phyloP scores from a whole-genome alignment of 2,888 invertebrate species.

The Cryptus armator region DNA sequence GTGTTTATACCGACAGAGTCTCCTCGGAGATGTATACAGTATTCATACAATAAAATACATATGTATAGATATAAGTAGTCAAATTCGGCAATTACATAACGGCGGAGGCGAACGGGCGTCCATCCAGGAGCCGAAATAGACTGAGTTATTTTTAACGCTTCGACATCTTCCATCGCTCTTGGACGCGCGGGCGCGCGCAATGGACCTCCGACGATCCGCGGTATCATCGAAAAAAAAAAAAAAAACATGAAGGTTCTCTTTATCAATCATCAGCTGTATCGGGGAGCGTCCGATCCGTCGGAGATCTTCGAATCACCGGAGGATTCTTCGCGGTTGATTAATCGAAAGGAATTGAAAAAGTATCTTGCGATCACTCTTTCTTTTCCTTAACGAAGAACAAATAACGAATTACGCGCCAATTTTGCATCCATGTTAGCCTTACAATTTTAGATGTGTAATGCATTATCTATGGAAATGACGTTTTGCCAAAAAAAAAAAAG shows the following conservation, averaged over 20 bases:
- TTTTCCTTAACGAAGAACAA: not conserved
- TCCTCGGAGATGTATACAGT: not conserved
- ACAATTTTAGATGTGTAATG: not conserved
- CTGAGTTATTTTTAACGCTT: constrained; percentile 83
- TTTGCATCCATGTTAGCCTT: not conserved
- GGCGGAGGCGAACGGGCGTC: constrained; percentile 79
- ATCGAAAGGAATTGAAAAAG: constrained; percentile 16
- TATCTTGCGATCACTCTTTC: not conserved
- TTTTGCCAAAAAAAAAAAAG: too few relatives aligned
- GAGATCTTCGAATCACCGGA: constrained; percentile 34
- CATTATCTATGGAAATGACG: not conserved
- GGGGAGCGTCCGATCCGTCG: not conserved
- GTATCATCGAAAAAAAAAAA: constrained; percentile 55
- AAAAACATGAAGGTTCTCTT: constrained; percentile 49
- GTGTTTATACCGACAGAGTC: not conserved
- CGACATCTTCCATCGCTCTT: constrained; percentile 80
- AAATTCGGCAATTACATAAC: constrained; percentile 83
- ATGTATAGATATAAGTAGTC: constrained; percentile 72
- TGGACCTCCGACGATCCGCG: constrained; percentile 69
- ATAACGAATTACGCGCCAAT: not conserved
- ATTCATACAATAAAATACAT: constrained; percentile 11
- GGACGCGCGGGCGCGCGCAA: constrained; percentile 73
- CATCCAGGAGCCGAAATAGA: constrained; percentile 84
- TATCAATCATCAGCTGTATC: constrained; percentile 65
- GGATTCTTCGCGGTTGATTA: constrained; percentile 37